These are phyloP conservation scores for Luperina nickerlii DNA, from an alignment of 2,888 invertebrate genomes.

Conservation along the genomic window DNA sequence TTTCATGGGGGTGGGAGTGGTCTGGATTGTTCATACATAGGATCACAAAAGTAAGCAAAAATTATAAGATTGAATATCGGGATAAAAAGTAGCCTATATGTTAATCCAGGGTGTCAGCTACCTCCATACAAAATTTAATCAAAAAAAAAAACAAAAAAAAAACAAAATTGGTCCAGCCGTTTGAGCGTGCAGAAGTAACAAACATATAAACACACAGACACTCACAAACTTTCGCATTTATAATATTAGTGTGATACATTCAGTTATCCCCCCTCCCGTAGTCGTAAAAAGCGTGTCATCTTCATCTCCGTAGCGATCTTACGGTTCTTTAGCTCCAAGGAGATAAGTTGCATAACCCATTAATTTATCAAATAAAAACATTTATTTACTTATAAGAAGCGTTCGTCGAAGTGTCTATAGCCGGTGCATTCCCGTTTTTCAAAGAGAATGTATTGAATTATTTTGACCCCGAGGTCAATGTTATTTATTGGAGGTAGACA, in stretches of 20 bases:
- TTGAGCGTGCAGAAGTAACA: no score
- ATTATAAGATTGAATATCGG: no score
- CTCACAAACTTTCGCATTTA: no score
- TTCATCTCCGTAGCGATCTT: conserved; percentile 1
- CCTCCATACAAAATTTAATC: no score
- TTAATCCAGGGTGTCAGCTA: no score
- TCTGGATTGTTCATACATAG: no score
- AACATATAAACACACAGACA: no score
- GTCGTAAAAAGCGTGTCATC: conserved; percentile 23
- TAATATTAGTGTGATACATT: background rate
- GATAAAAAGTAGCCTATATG: no score
- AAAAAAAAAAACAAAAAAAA: no score
- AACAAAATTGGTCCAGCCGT: no score
- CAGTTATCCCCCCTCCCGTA: background rate
- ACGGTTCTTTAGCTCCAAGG: conserved; percentile 27
- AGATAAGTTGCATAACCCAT: conserved; percentile 54
- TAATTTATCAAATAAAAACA: conserved; percentile 65
- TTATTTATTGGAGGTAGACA: conserved; percentile 75
- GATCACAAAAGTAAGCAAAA: no score
- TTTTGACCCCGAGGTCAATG: conserved; percentile 76
- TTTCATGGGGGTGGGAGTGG: no score
- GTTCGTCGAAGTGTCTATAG: conserved; percentile 54
- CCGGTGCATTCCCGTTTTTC: conserved; percentile 71
- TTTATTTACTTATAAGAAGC: conserved; percentile 39
- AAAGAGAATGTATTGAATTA: conserved; percentile 73